Base-by-base conservation (phyloP, 1,140 invertebrate genomes). In the Ylistrum balloti region DNA sequence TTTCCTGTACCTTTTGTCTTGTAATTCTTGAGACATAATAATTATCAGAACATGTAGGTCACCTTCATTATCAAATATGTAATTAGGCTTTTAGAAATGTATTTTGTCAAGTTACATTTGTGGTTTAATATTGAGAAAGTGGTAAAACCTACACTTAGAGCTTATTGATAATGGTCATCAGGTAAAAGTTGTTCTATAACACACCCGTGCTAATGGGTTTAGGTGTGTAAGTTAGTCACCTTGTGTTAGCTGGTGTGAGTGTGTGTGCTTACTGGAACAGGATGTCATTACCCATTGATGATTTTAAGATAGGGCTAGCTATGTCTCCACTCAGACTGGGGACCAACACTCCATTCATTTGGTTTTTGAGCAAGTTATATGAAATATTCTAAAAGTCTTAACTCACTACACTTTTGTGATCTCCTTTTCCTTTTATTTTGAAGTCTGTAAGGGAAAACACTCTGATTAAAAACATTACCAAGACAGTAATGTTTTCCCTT, bases 121-220 rank as follows among this genome's bases (percentile, higher is more conserved):
- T 74, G 56, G 56, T 74, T 74, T 28, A 74, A 74, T n/a, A 74
- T 28, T 74, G 3, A 74, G 56, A 28, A 1, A 11, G n/a, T 74
- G 56, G 56, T 74, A 5, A 74, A 28, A 9, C 5, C n/a, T n/a
- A 74, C 56, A 0, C 28, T 74, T 74, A n/a, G 28, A 74, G n/a
- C 28, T 9, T 22, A 74, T 22, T 74, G 13, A 74, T 3, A 74
- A 28, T 74, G 56, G 56, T n/a, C 56, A 28, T 5, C 56, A 74
- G 56, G 56, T 74, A 74, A 28, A 74, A 74, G 56, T 74, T 74
- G 56, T 74, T 74, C 56, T 28, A 74, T 74, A n/a, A 74, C 9
- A 74, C 56, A 74, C 56, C 56, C 3, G 56, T 22, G 22, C 56
- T 74, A 74, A 74, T 74, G 56, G 56, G n/a, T 5, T 74, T 1